phyloP scores from a whole-genome alignment of 2,113 vertebrate genomes.

The Circaetus gallicus region DNA sequence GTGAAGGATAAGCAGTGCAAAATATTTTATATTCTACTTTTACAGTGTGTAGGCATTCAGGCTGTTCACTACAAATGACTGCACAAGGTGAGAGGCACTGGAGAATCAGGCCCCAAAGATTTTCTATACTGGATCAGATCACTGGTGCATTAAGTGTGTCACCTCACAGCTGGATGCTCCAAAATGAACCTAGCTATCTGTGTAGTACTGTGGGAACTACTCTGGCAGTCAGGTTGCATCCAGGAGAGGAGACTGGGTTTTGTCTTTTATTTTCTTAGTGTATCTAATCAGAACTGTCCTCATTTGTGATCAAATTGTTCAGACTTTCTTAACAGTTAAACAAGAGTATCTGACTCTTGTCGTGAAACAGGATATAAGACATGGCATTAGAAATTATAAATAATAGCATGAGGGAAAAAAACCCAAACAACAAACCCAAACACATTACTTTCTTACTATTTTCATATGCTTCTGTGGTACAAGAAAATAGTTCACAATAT shows the following conservation, averaged over 20 bases:
- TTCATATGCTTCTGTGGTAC: background rate
- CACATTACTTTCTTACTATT: background rate
- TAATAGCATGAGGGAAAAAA: background rate
- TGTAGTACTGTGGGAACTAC: background rate
- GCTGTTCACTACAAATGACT: constrained; percentile 44
- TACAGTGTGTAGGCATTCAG: background rate
- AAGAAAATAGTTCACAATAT: background rate
- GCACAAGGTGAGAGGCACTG: constrained; percentile 32
- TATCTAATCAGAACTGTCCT: background rate
- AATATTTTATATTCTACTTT: constrained; percentile 20
- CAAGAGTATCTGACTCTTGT: background rate
- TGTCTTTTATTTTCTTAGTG: background rate
- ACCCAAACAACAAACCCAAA: background rate
- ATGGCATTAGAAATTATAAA: background rate
- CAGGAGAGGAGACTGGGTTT: background rate
- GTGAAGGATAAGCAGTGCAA: background rate
- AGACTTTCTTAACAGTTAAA: background rate
- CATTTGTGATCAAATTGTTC: background rate
- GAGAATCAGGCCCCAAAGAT: constrained; percentile 58
- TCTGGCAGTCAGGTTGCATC: constrained; percentile 17
- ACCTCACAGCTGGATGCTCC: constrained; percentile 66
- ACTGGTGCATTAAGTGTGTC: constrained; percentile 62
- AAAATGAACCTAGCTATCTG: constrained; percentile 44
- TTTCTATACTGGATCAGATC: constrained; percentile 54
- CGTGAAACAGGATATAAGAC: background rate